Evolutionary conservation across 2,888 invertebrate species (phyloP).

Genomic region (Trissolcus japonicus): DNA sequence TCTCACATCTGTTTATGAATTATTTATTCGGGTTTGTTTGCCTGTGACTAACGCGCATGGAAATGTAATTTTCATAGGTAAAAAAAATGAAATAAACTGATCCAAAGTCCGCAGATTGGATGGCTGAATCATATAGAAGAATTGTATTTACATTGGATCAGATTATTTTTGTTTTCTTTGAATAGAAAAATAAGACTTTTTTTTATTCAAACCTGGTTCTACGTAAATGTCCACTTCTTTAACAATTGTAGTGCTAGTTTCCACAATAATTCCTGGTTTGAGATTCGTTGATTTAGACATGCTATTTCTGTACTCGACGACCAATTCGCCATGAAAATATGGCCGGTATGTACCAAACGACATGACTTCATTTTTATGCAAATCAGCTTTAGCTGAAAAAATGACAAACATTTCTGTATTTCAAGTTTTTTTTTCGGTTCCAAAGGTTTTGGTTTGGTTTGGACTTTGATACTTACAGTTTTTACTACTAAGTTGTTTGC

Average conservation of each 20-base stretch:
- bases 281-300: conserved; percentile 60
- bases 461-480: conserved; percentile 9
- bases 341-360: conserved; percentile 72
- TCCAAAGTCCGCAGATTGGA: too few species aligned
- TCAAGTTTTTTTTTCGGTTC: background rate
- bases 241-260: conserved; percentile 35
- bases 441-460: background rate
- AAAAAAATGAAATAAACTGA: too few species aligned
- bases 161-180: too few species aligned
- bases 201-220: conserved; percentile 64
- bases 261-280: conserved; percentile 62
- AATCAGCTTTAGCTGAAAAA: conserved; percentile 21
- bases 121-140: too few species aligned
- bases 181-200: background rate
- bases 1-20: too few species aligned
- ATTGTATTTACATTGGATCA: too few species aligned
- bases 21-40: too few species aligned
- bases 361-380: conserved; percentile 62
- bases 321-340: conserved; percentile 72
- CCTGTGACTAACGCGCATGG: too few species aligned
- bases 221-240: conserved; percentile 62
- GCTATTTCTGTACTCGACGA: conserved; percentile 68
- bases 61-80: too few species aligned
- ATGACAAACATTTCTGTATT: background rate
- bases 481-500: conserved; percentile 26